A percentile compares a stretch with the other conserved stretches of the same genome.
Evolutionary conservation across 1,140 invertebrate genomes (phyloP).

Genomic region (Sycobia sp.): DNA sequence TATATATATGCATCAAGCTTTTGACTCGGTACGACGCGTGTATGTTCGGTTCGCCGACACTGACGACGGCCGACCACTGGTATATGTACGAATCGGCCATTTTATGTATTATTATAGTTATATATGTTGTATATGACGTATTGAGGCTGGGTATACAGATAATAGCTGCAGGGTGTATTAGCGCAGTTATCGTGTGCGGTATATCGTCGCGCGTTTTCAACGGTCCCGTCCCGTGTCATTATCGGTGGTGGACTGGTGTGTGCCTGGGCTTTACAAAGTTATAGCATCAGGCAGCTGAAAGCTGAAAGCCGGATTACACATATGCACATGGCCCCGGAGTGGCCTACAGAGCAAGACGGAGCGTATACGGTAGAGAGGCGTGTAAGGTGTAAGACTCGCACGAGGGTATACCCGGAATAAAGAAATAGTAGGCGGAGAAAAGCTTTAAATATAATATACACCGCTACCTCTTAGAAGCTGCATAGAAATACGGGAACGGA

Average conservation of each 20-base stretch:
- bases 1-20: no score
- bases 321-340: conserved; percentile 38
- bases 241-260: conserved; percentile 35
- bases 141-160: conserved; percentile 48
- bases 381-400: not conserved
- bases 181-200: conserved; percentile 32
- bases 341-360: not conserved
- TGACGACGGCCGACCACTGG: no score
- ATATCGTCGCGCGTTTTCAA: conserved; percentile 39
- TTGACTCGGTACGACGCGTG: conserved; percentile 1
- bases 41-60: conserved; percentile 32
- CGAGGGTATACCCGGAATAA: not conserved
- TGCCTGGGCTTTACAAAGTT: no score
- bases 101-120: conserved; percentile 54
- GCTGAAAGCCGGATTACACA: no score
- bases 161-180: conserved; percentile 31
- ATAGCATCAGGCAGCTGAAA: no score
- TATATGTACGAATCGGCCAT: conserved; percentile 52
- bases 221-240: conserved; percentile 31
- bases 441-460: no score
- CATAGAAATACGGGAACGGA: not conserved
- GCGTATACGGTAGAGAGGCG: no score
- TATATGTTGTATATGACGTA: no score
- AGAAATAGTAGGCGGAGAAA: not conserved
- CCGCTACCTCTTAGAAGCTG: no score